These are phyloP conservation scores for Cirrhinus molitorella DNA, from an alignment of 2,797 vertebrate species.

Conservation along the genomic window DNA sequence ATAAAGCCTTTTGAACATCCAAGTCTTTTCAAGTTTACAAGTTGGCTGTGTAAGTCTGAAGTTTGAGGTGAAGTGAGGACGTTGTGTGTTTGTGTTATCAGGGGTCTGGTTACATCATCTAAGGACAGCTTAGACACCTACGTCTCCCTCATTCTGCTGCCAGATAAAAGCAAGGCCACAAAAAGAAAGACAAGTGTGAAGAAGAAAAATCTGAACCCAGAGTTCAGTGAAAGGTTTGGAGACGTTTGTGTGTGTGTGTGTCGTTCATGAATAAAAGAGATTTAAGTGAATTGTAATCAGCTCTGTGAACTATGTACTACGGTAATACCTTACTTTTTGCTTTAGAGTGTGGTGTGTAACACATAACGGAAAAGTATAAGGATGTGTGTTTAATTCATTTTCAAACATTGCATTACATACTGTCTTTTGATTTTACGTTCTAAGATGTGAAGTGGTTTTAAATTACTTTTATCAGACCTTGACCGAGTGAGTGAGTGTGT, in stretches of 20 bases:
- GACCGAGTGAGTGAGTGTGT: background rate
- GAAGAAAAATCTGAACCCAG: slow-evolving; percentile 86
- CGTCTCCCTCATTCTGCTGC: slow-evolving; percentile 87
- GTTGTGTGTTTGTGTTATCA: slow-evolving; percentile 61
- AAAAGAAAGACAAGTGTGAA: slow-evolving; percentile 90
- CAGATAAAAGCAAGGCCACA: slow-evolving; percentile 89
- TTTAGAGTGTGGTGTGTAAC: background rate
- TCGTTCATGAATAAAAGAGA: background rate
- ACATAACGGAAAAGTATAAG: background rate
- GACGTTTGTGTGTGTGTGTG: background rate
- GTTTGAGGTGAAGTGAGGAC: slow-evolving; percentile 9
- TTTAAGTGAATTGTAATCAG: background rate
- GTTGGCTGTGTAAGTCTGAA: background rate
- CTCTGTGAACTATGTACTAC: background rate
- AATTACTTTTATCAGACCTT: background rate
- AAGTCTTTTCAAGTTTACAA: background rate
- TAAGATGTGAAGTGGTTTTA: background rate
- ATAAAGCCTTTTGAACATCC: background rate
- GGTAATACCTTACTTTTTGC: background rate
- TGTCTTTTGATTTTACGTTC: background rate
- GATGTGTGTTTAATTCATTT: background rate
- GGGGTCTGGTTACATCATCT: slow-evolving; percentile 78
- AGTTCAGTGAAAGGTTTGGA: slow-evolving; percentile 88
- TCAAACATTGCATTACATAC: background rate
- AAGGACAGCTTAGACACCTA: slow-evolving; percentile 89